These are phyloP conservation scores for Stenotaenia linearis DNA, from an alignment of 2,888 invertebrate species.

Conservation along the genomic window DNA sequence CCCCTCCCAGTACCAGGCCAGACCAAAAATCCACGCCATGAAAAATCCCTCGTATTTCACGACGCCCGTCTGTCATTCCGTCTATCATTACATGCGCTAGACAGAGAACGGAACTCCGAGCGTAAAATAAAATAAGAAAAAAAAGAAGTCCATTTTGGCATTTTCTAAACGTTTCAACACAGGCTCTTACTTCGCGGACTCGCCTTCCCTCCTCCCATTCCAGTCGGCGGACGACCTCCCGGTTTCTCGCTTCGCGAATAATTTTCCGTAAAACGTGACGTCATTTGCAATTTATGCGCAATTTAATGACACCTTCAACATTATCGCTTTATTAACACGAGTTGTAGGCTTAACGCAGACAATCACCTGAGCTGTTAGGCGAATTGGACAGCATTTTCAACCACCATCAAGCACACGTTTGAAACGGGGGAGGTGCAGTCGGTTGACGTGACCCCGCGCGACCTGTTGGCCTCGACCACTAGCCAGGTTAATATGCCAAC, in stretches of 20 bases:
- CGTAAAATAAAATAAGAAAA: neutral
- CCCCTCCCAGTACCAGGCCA: neutral
- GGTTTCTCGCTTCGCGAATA: neutral
- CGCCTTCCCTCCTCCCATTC: neutral
- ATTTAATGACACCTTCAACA: neutral
- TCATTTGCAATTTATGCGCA: neutral
- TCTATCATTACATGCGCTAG: conserved; percentile 28
- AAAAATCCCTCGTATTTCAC: conserved; percentile 29
- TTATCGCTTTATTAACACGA: neutral
- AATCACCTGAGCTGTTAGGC: neutral
- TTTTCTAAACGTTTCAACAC: neutral
- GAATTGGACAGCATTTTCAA: neutral
- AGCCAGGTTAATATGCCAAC: neutral
- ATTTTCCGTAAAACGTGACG: neutral
- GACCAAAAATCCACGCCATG: neutral
- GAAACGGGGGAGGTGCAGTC: neutral
- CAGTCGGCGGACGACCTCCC: neutral
- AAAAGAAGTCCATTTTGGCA: neutral
- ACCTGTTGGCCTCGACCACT: neutral
- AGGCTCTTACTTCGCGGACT: neutral
- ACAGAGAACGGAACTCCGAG: neutral
- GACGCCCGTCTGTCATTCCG: conserved; percentile 30
- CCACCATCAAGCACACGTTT: neutral
- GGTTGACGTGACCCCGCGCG: neutral
- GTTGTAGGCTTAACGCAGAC: neutral